Conservation (phyloP, 2,113 vertebrate species). For the Siniperca knerii region DNA sequence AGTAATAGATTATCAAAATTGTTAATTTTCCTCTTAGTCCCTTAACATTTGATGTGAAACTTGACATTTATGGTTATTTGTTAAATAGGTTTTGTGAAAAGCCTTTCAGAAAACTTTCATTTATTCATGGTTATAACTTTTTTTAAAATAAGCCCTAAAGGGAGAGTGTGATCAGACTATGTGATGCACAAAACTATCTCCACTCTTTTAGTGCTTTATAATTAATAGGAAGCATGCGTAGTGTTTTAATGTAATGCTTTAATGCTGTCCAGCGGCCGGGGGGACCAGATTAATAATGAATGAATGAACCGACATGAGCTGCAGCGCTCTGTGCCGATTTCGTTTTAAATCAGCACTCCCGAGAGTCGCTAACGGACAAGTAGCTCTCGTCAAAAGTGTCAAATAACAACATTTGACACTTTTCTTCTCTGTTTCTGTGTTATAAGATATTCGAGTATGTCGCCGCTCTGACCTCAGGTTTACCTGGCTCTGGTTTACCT, state of each 20-base stretch:
- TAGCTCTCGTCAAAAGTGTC: neutral
- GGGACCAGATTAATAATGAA: slow-evolving; percentile 44
- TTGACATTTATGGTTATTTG: too few relatives aligned
- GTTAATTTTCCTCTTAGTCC: too few relatives aligned
- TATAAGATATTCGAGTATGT: neutral
- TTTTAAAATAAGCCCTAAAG: neutral
- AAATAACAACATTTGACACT: too few relatives aligned
- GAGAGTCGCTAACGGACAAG: neutral
- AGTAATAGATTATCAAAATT: too few relatives aligned
- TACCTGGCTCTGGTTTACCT: slow-evolving; percentile 83
- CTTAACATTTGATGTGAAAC: neutral
- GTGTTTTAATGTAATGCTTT: slow-evolving; percentile 52
- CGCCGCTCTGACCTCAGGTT: neutral
- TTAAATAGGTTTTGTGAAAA: too few relatives aligned
- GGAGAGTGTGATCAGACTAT: neutral
- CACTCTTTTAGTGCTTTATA: slow-evolving; percentile 41
- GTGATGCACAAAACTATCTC: slow-evolving; percentile 5
- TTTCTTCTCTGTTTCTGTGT: too few relatives aligned
- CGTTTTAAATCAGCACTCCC: slow-evolving; percentile 44
- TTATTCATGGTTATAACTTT: neutral
- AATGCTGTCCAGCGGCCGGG: slow-evolving; percentile 31
- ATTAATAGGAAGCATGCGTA: slow-evolving; percentile 46
- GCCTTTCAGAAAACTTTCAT: neutral
- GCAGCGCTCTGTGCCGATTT: slow-evolving; percentile 28
- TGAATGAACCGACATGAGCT: slow-evolving; percentile 16